A percentile compares a stretch with the other conserved stretches of the same genome.
Conservation (phyloP, 2,113 vertebrate genomes). For the Ailurus styani region DNA sequence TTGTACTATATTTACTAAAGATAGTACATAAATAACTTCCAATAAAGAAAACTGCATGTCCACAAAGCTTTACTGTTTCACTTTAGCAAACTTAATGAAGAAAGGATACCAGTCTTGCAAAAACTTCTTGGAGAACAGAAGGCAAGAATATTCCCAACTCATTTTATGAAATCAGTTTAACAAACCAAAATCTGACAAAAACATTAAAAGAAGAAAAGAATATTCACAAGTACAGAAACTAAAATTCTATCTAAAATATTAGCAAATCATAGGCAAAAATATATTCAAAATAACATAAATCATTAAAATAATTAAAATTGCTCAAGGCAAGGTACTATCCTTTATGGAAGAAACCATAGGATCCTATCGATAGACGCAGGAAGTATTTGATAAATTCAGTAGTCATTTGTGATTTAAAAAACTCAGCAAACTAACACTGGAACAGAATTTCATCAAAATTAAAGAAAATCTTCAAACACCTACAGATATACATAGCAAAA, state of each 20-base stretch:
- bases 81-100: not conserved
- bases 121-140: not conserved
- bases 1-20: not conserved
- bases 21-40: not conserved
- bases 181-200: not conserved
- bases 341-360: not conserved
- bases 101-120: not conserved
- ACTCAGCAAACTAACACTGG: not conserved
- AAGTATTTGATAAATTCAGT: not conserved
- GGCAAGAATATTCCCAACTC: not conserved
- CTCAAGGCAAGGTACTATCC: not conserved
- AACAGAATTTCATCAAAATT: not conserved
- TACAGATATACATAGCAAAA: not conserved
- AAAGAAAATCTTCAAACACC: not conserved
- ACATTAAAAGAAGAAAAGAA: not conserved
- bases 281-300: not conserved
- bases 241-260: not conserved
- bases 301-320: not conserved
- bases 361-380: too few relatives aligned
- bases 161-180: not conserved
- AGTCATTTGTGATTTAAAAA: not conserved
- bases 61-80: not conserved
- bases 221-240: not conserved
- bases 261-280: not conserved
- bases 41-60: not conserved